Base-by-base conservation (phyloP, 2,113 vertebrate species). In the Rhinolophus ferrumequinum region DNA sequence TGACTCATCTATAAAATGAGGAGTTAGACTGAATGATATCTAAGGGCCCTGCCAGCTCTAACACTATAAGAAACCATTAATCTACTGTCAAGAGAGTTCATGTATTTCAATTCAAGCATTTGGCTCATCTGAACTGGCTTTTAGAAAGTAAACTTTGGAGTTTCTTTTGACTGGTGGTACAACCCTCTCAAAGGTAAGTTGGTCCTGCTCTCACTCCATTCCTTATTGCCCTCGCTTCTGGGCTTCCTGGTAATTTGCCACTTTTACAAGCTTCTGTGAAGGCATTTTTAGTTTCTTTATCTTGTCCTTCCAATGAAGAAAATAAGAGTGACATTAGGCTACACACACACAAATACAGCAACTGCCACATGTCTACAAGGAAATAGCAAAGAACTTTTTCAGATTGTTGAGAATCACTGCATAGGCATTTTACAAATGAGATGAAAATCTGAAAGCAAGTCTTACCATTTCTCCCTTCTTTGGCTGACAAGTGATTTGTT, bases 361-460 rank as follows among this genome's bases (percentile, higher is more conserved):
- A 62, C 38, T 41, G 77, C 26, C 30, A 50, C 30, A 64, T 3
- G 7, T 64, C 72, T 56, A 22, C 58, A 72, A 70, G 54, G 66
- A 88, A 64, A 67, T 8, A 50, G 54, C 56, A 73, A 77, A 14
- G 5, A 4, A 72, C 60, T 22, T 81, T 47, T 28, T 76, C 38
- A 41, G 50, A 35, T 6, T 38, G 26, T 4, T 50, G 44, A 66
- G 41, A 82, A 58, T 73, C 58, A 50, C 22, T 64, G 58, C 82
- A 52, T 2, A 66, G 75, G 70, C 9, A 81, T 35, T 96, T 95
- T 73, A 54, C 47, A 96, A 94, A 86, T 0, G 56, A 89, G 38
- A 75, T 62, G 19, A 87, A 97, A 89, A 81, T 58, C 2, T 80
- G 72, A 95, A 75, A 83, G n/a, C n/a, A 70, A 38, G 52, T 33